Percentiles rank a stretch among this genome's conserved stretches.
These are phyloP conservation scores for Lepidostoma basale DNA, from an alignment of 1,140 invertebrate species.

Conservation along the genomic window DNA sequence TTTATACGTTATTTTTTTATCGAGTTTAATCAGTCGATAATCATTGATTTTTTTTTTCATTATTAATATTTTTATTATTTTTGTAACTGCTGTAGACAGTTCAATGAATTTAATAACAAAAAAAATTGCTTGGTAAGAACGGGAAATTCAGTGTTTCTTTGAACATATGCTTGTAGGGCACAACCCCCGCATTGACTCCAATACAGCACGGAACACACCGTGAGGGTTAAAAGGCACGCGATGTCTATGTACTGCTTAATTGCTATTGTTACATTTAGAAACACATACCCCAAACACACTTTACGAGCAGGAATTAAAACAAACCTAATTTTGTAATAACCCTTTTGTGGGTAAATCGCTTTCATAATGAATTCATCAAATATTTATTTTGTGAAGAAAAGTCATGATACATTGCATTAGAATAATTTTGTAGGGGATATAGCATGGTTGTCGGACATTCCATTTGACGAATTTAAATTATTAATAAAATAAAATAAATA, in stretches of 20 bases:
- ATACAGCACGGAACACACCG: not conserved
- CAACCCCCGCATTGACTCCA: too few relatives aligned
- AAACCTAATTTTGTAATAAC: not conserved
- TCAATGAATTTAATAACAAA: too few relatives aligned
- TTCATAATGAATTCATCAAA: not conserved
- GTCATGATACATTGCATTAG: too few relatives aligned
- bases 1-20: too few relatives aligned
- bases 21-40: too few relatives aligned
- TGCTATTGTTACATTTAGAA: slow-evolving; percentile 14
- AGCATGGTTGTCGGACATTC: not conserved
- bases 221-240: not conserved
- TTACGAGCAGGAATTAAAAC: not conserved
- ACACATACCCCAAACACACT: slow-evolving; percentile 11
- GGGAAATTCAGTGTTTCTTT: too few relatives aligned
- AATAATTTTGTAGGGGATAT: not conserved
- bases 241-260: slow-evolving; percentile 13
- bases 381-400: too few relatives aligned
- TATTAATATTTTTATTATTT: too few relatives aligned
- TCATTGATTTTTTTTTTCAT: too few relatives aligned
- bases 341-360: not conserved
- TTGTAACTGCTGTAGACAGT: too few relatives aligned
- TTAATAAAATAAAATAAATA: not conserved
- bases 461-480: not conserved
- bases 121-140: too few relatives aligned
- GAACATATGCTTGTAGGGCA: too few relatives aligned